These are phyloP conservation scores for Microcebus ravelobensis DNA, from an alignment of 2,113 vertebrate genomes.

Conservation along the genomic window DNA sequence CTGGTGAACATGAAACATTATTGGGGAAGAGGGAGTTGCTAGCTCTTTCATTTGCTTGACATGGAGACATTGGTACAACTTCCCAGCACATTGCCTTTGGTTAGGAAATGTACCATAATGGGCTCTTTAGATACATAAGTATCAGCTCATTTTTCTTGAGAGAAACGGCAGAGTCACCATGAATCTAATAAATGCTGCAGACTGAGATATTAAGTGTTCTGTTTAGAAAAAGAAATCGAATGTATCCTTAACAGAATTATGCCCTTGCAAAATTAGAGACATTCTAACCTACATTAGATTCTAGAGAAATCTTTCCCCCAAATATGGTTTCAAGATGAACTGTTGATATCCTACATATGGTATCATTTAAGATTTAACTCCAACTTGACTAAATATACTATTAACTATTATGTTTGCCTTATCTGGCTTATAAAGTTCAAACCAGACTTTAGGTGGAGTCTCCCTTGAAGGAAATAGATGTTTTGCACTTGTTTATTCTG, in stretches of 20 bases:
- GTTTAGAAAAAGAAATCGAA: not conserved
- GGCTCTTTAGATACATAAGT: not conserved
- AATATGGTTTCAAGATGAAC: not conserved
- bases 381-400: not conserved
- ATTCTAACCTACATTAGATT: conserved; percentile 1
- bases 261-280: conserved; percentile 35
- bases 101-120: not conserved
- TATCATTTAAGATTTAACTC: conserved; percentile 47
- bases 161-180: not conserved
- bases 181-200: not conserved
- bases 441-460: not conserved
- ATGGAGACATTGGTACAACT: not conserved
- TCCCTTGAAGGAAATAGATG: conserved; percentile 12
- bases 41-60: not conserved
- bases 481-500: conserved; percentile 24
- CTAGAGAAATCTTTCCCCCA: not conserved
- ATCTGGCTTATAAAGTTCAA: not conserved
- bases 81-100: not conserved
- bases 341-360: not conserved
- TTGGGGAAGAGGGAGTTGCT: not conserved
- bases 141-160: not conserved
- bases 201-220: not conserved
- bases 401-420: conserved; percentile 23
- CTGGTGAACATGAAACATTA: not conserved
- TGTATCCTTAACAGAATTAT: not conserved